A percentile compares a stretch with the other conserved stretches of the same genome.
Evolutionary conservation across 1,140 invertebrate species (phyloP).

Genomic region (Lepidotrigona ventralis): DNA sequence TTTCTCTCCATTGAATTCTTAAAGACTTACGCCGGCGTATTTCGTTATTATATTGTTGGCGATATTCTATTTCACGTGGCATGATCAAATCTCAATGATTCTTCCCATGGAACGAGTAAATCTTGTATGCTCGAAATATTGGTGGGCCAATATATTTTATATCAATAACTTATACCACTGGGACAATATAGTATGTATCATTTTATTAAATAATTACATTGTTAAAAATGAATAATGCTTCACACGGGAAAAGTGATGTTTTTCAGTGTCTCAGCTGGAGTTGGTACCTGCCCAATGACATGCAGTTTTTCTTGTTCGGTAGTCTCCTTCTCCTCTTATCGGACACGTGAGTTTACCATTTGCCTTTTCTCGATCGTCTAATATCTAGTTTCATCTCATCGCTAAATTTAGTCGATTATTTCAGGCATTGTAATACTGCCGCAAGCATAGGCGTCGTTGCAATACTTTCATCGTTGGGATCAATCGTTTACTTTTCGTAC

Average conservation of each 20-base stretch:
- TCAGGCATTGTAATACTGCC: slow-evolving; percentile 73
- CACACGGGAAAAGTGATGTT: slow-evolving; percentile 4
- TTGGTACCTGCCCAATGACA: slow-evolving; percentile 91
- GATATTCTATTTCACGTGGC: slow-evolving; percentile 79
- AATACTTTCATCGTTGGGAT: slow-evolving; percentile 69
- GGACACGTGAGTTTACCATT: slow-evolving; percentile 77
- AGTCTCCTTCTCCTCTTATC: slow-evolving; percentile 80
- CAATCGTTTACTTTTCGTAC: slow-evolving; percentile 75
- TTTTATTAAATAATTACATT: background rate
- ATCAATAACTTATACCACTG: slow-evolving; percentile 83
- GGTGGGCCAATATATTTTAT: slow-evolving; percentile 85
- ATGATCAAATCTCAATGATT: slow-evolving; percentile 77
- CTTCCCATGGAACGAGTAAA: slow-evolving; percentile 77
- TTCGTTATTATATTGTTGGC: slow-evolving; percentile 79
- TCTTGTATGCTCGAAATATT: slow-evolving; percentile 82
- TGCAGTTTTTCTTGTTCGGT: slow-evolving; percentile 87
- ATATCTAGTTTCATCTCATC: background rate
- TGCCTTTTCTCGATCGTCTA: background rate
- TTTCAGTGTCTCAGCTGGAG: slow-evolving; percentile 88
- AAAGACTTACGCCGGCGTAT: slow-evolving; percentile 79
- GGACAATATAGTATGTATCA: slow-evolving; percentile 77
- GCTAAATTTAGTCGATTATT: slow-evolving; percentile 24
- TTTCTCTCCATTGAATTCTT: slow-evolving; percentile 10
- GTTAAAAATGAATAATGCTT: background rate
- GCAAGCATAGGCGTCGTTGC: slow-evolving; percentile 60